These are phyloP conservation scores for Saxicola maurus DNA, from an alignment of 2,797 vertebrate species.

Conservation along the genomic window DNA sequence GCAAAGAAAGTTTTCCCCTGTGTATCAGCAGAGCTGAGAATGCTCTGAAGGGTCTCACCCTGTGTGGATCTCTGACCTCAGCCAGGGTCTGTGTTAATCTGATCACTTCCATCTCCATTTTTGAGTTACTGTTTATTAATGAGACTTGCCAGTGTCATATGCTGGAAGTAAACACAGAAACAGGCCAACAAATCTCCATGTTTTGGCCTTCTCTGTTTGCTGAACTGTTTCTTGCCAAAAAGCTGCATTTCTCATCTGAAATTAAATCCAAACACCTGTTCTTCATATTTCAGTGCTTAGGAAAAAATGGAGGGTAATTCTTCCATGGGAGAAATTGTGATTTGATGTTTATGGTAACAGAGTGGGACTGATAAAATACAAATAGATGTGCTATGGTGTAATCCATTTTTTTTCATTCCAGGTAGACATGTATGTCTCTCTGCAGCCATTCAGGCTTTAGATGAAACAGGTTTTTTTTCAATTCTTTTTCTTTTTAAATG, in stretches of 20 bases:
- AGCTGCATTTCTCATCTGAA: conserved; percentile 57
- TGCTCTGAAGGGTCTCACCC: not conserved
- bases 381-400: not conserved
- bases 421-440: not conserved
- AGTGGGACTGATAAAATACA: not conserved
- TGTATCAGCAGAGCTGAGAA: not conserved
- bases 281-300: conserved; percentile 44
- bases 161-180: conserved; percentile 30
- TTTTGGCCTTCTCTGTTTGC: not conserved
- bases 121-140: not conserved
- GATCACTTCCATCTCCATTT: not conserved
- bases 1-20: not conserved
- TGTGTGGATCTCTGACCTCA: not conserved
- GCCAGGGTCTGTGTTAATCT: not conserved
- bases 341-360: conserved; percentile 20
- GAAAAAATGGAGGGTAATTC: conserved; percentile 15
- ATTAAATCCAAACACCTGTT: conserved; percentile 59
- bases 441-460: not conserved
- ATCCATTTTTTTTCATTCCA: not conserved
- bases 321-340: not conserved
- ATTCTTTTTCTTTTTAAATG: not conserved
- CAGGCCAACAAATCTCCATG: not conserved
- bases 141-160: not conserved
- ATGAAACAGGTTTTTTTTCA: not conserved
- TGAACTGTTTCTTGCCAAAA: conserved; percentile 37